Evolutionary conservation across 2,113 vertebrate genomes (phyloP).

Genomic region (Phoxinus phoxinus): DNA sequence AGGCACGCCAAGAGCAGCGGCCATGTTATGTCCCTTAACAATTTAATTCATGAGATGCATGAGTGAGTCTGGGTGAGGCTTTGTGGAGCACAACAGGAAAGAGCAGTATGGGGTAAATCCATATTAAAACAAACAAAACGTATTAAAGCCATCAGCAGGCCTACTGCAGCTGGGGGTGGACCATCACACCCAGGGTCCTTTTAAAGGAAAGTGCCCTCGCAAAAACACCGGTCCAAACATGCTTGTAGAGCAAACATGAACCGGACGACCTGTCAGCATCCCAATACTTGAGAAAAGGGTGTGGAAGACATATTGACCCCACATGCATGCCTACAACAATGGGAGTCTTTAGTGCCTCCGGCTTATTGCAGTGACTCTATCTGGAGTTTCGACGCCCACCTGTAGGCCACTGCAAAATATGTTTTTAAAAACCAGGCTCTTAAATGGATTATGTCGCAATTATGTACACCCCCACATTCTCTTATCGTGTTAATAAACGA

Average conservation of each 20-base stretch:
- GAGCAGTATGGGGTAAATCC: neutral
- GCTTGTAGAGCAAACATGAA: slow-evolving; percentile 54
- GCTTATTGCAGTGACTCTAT: slow-evolving; percentile 13
- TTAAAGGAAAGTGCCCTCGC: slow-evolving; percentile 49
- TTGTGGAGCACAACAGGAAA: slow-evolving; percentile 27
- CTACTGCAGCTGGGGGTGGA: neutral
- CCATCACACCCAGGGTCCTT: slow-evolving; percentile 44
- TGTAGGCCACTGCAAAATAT: slow-evolving; percentile 32
- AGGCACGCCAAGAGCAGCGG: neutral
- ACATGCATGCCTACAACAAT: slow-evolving; percentile 51
- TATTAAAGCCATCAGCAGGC: slow-evolving; percentile 14
- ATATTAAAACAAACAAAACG: slow-evolving; percentile 45
- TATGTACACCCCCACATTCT: neutral
- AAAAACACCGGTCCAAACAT: slow-evolving; percentile 52
- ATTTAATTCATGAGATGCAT: slow-evolving; percentile 26
- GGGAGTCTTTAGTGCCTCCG: slow-evolving; percentile 48
- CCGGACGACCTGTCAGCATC: slow-evolving; percentile 32
- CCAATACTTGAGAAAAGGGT: slow-evolving; percentile 51
- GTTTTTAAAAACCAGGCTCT: slow-evolving; percentile 22
- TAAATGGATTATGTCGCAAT: slow-evolving; percentile 32
- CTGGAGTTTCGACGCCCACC: slow-evolving; percentile 31
- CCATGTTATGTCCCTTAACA: slow-evolving; percentile 6
- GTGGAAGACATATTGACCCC: slow-evolving; percentile 43
- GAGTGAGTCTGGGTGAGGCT: slow-evolving; percentile 7
- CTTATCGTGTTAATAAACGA: slow-evolving; percentile 12